Evolutionary conservation across 2,888 invertebrate species (phyloP).

Genomic region (Nomada ferruginata): DNA sequence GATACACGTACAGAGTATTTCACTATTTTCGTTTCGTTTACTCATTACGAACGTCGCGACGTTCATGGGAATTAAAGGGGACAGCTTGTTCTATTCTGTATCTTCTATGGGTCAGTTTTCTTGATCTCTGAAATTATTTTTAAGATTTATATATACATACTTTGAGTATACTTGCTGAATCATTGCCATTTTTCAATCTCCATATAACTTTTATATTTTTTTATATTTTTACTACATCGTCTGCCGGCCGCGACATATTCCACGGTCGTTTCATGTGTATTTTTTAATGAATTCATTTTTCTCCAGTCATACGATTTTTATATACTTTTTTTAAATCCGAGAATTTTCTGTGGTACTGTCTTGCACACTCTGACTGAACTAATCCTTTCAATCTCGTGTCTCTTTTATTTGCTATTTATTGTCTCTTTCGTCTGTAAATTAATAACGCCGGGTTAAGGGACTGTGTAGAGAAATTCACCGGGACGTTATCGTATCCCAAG

Average conservation of each 20-base stretch:
- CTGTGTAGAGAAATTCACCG: too few relatives aligned
- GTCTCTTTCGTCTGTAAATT: too few relatives aligned
- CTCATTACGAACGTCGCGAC: not conserved
- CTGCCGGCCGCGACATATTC: not conserved
- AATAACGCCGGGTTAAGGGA: too few relatives aligned
- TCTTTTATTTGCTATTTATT: too few relatives aligned
- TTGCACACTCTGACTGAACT: too few relatives aligned
- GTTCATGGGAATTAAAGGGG: not conserved
- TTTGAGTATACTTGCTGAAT: too few relatives aligned
- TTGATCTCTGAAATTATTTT: not conserved
- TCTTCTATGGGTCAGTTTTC: not conserved
- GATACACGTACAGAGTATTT: not conserved
- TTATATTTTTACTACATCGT: not conserved
- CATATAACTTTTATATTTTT: not conserved
- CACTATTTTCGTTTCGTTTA: not conserved
- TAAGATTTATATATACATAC: not conserved
- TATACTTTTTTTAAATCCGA: too few relatives aligned
- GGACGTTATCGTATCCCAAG: too few relatives aligned
- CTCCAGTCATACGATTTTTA: not conserved
- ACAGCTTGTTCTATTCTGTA: not conserved
- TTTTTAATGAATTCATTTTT: not conserved
- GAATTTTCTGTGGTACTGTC: too few relatives aligned
- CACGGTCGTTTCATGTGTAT: not conserved
- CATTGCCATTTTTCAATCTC: slow-evolving; percentile 7
- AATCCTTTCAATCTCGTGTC: too few relatives aligned